Evolutionary conservation across 2,797 vertebrate genomes (phyloP).

Genomic region (Rhincodon typus): DNA sequence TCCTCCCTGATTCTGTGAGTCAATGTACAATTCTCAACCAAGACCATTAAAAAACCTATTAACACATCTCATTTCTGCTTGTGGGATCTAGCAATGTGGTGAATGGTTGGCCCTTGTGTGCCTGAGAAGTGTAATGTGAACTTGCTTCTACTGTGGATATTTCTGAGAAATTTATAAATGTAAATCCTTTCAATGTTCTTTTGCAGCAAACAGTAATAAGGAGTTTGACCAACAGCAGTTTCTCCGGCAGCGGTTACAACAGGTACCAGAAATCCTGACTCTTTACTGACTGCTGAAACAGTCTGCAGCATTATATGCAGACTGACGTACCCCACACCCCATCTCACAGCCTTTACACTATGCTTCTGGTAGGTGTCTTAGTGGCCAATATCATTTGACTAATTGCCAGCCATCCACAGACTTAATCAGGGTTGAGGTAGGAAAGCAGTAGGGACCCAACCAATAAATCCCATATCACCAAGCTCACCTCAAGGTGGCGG

Average conservation of each 20-base stretch:
- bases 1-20: background rate
- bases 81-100: background rate
- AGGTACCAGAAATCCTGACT: conserved; percentile 51
- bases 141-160: background rate
- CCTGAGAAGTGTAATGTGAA: background rate
- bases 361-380: background rate
- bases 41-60: background rate
- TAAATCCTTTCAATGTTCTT: conserved; percentile 38
- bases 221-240: conserved; percentile 58
- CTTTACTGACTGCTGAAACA: background rate
- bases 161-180: background rate
- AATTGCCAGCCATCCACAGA: too few relatives aligned
- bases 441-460: too few relatives aligned
- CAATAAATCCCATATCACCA: too few relatives aligned
- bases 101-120: background rate
- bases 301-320: background rate
- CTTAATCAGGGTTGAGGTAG: too few relatives aligned
- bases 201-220: conserved; percentile 69
- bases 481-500: too few relatives aligned
- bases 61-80: background rate
- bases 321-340: background rate
- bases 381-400: too few relatives aligned
- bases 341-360: background rate
- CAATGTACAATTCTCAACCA: too few relatives aligned
- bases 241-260: conserved; percentile 67